A percentile compares a stretch with the other conserved stretches of the same genome.
Conservation (phyloP, 1,140 invertebrate species). For the Drosophila pandora region DNA sequence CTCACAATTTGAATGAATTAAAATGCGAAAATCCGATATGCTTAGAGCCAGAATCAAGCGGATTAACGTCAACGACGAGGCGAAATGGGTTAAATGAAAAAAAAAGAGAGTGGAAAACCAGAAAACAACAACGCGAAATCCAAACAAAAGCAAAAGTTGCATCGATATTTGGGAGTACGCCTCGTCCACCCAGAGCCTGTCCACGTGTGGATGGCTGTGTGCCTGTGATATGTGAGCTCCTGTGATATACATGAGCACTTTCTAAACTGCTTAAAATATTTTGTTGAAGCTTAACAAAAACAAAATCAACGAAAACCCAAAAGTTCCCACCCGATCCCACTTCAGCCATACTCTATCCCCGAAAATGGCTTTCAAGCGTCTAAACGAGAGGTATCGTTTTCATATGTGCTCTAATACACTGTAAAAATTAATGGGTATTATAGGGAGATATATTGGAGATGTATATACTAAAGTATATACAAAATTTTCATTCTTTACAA, state of each 20-base stretch:
- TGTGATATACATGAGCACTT: slow-evolving; percentile 58
- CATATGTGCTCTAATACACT: slow-evolving; percentile 34
- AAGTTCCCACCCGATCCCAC: slow-evolving; percentile 39
- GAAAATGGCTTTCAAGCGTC: slow-evolving; percentile 32
- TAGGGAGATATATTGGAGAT: not conserved
- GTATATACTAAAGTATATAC: too few relatives aligned
- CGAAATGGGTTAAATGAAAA: slow-evolving; percentile 14
- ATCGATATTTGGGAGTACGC: slow-evolving; percentile 19
- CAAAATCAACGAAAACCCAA: slow-evolving; percentile 65
- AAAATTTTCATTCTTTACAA: too few relatives aligned
- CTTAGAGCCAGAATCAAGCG: slow-evolving; percentile 59
- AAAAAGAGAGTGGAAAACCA: slow-evolving; percentile 8
- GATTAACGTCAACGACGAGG: slow-evolving; percentile 39
- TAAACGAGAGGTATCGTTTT: slow-evolving; percentile 65
- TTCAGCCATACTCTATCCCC: not conserved
- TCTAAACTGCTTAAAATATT: slow-evolving; percentile 80
- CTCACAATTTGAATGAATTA: slow-evolving; percentile 62
- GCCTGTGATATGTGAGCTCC: slow-evolving; percentile 61
- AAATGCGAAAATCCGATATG: slow-evolving; percentile 54
- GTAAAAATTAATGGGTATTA: not conserved
- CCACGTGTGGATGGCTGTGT: slow-evolving; percentile 5
- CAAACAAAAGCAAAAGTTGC: slow-evolving; percentile 45
- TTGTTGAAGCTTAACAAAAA: slow-evolving; percentile 71
- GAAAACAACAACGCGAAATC: slow-evolving; percentile 7
- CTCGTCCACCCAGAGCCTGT: not conserved